Conservation (phyloP, 2,888 invertebrate genomes). For the Meteorus cinctellus region DNA sequence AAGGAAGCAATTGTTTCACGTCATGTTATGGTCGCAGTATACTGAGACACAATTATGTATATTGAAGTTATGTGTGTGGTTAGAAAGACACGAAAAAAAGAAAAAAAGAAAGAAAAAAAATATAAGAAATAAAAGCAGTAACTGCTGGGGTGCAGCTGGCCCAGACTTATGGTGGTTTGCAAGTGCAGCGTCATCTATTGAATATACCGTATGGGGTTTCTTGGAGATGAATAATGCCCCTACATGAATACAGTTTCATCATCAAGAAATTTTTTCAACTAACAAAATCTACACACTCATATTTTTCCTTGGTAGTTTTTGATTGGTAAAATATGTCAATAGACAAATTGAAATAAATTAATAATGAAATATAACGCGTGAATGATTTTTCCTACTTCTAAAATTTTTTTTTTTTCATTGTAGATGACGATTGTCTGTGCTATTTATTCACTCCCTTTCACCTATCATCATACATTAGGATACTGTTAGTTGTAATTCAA, state of each 20-base stretch:
- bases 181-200: conserved; percentile 5
- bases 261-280: neutral
- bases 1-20: conserved; percentile 48
- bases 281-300: neutral
- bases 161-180: conserved; percentile 3
- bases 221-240: neutral
- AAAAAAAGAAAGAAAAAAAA: conserved; percentile 25
- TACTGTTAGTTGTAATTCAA: conserved; percentile 60
- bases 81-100: conserved; percentile 25
- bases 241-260: neutral
- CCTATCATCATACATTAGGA: conserved; percentile 65
- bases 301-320: neutral
- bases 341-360: neutral
- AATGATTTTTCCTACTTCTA: neutral
- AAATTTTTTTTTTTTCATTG: neutral
- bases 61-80: conserved; percentile 38
- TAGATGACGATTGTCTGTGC: neutral
- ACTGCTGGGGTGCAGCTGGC: neutral
- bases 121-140: neutral
- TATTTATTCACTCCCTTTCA: conserved; percentile 52
- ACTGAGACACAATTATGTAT: conserved; percentile 31
- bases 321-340: neutral
- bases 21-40: conserved; percentile 34
- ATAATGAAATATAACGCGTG: conserved; percentile 1
- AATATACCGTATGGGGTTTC: neutral